Base-by-base conservation (phyloP, 2,797 vertebrate genomes). In the Sebastes miniatus region DNA sequence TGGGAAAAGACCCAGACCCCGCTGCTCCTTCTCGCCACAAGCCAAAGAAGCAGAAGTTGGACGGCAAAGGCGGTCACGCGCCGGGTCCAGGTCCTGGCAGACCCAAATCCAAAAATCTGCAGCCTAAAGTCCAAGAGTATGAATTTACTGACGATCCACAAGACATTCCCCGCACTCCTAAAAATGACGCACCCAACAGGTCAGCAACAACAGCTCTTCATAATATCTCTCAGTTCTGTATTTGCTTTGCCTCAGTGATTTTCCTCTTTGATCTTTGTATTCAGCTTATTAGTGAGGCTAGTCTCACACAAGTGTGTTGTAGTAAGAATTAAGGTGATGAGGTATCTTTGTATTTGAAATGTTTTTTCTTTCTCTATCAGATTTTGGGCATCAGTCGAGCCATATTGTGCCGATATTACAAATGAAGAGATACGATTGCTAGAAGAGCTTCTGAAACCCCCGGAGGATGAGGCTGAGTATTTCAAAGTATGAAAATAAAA, bases 141-240 rank as follows among this genome's bases (percentile, higher is more conserved):
- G 99, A 99, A 82, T 99, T 99, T 84, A 97, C 96, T 72, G 99
- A 99, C n/a, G 98, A 99, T 77, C 96, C 97, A 4, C 97, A 98
- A 39, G 99, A 99, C 1, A 96, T 98, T 84, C 99, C 99, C 0
- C 97, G 98, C 77, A 98, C 98, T 80, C 98, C 98, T 73, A 99
- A 99, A 95, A 99, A 99, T 0, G 99, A 99, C 74, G 97, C 98
- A 34, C 98, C 99, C 0, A 99, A 99, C 95, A 98, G 99, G 98
- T 99, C 84, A 4, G 84, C 57, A 47, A 27, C 32, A 70, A 3
- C 31, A 5, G 59, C 36, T 64, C n/a, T 6, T 65, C 22, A 13
- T 8, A 5, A 20, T 1, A 11, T 11, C 4, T 61, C 18, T 43
- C 12, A n/a, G 3, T 10, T 39, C 18, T 65, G n/a, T 69, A 10